Evolutionary conservation across 2,113 vertebrate species (phyloP), one percentile per base, ranked within the genome.

Genomic region (Alosa alosa): DNA sequence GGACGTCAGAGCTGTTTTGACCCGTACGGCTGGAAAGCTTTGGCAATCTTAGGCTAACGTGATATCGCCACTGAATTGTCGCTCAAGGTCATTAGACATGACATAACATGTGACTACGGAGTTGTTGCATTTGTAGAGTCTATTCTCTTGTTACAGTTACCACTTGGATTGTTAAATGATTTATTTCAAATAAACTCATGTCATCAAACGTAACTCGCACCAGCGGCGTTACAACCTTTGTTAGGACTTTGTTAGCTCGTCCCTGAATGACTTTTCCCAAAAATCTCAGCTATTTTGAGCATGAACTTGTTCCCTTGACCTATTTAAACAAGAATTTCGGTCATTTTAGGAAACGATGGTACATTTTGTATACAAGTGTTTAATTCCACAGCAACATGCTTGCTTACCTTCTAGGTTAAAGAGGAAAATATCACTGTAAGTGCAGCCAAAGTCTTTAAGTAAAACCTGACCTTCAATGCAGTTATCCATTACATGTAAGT

Each of bases 71-170:
- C 72, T 78, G 72, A 78, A 78, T 78, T 78, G 72, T 78, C 36
- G 72, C 31, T 78, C 72, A 78, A 78, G 72, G 72, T 78, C 72
- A 78, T 78, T 78, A 78, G 72, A 78, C 11, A 17, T 78, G 72
- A 78, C 11, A 17, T 78, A 78, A 41, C 72, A 78, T 78, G 72
- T 78, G 72, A 78, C 72, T 17, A 78, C 31, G 72, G 72, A 11
- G 72, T 78, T 78, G 13, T 78, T 78, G 72, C 72, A 41, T 75
- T 75, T 31, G 68, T 78, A 39, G 72, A 78, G 25, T 39, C 72
- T 78, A 39, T 78, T 78, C 36, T 78, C 55, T 9, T 41, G 72
- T 78, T 78, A 78, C 72, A 39, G 31, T 78, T 39, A 78, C 72
- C 31, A 39, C 25, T 78, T 39, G 72, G 72, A 39, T 78, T 78